Percentiles rank a stretch among this genome's conserved stretches.
phyloP scores from a whole-genome alignment of 2,797 vertebrate species.

The Oceanodroma leucorhoa region DNA sequence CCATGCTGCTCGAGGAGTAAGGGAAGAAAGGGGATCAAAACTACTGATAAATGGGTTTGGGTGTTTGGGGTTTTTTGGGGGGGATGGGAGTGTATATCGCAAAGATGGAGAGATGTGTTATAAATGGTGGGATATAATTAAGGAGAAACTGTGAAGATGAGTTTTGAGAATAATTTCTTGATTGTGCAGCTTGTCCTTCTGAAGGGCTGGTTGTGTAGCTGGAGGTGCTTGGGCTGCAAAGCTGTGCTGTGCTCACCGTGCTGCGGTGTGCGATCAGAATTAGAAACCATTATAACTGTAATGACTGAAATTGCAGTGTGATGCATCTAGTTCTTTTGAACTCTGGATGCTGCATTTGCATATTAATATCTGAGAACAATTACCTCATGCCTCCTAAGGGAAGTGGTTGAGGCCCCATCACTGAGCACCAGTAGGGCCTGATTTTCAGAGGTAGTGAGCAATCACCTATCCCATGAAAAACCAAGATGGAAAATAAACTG shows the following conservation, averaged over 20 bases:
- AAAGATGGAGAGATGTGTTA: neutral
- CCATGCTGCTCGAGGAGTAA: neutral
- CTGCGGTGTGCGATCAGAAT: neutral
- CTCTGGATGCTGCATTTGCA: slow-evolving; percentile 4
- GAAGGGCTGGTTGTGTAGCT: neutral
- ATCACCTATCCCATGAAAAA: neutral
- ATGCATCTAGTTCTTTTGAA: neutral
- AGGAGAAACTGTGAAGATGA: neutral
- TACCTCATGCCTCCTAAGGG: neutral
- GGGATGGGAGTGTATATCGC: neutral
- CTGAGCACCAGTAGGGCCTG: neutral
- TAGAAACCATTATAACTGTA: neutral
- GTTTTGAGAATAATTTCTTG: neutral
- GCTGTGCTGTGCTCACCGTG: accelerated
- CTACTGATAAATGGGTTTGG: neutral
- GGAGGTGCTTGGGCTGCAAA: neutral
- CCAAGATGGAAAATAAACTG: neutral
- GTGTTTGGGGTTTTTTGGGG: accelerated
- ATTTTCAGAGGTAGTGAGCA: neutral
- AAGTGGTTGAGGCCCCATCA: neutral
- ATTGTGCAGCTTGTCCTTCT: neutral
- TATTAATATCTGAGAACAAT: neutral
- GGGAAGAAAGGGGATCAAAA: neutral
- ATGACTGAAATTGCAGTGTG: neutral
- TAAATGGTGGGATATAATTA: neutral